These are phyloP conservation scores for Hirtodrosophila trivittata DNA, from an alignment of 2,888 invertebrate species.

Conservation along the genomic window DNA sequence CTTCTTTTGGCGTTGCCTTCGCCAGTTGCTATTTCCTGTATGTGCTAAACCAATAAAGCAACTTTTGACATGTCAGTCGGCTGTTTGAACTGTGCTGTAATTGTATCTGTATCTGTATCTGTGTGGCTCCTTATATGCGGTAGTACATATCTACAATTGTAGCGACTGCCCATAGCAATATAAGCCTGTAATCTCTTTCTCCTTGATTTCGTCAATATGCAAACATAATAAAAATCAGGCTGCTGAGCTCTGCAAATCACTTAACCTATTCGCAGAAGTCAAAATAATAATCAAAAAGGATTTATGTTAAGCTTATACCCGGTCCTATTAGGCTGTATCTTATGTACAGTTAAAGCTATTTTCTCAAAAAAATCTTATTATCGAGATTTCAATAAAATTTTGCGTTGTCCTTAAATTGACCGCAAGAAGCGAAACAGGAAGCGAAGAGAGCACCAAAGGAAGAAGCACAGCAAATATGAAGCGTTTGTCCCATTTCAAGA, in stretches of 20 bases:
- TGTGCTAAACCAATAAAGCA: slow-evolving; percentile 70
- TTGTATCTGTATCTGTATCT: slow-evolving; percentile 32
- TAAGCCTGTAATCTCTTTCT: too few species aligned
- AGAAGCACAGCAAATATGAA: too few species aligned
- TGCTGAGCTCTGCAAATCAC: not conserved
- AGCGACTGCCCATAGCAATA: slow-evolving; percentile 1
- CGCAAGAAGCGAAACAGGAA: too few species aligned
- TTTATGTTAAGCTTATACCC: too few species aligned
- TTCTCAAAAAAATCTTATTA: too few species aligned
- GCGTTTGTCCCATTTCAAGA: too few species aligned
- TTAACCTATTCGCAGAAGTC: not conserved
- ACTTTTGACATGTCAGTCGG: slow-evolving; percentile 63
- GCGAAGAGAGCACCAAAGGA: too few species aligned
- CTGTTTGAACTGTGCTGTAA: slow-evolving; percentile 51
- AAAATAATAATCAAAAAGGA: too few species aligned
- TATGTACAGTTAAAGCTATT: too few species aligned
- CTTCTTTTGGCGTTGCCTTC: slow-evolving; percentile 20
- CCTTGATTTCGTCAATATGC: not conserved
- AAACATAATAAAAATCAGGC: slow-evolving; percentile 1
- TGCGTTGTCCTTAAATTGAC: too few species aligned
- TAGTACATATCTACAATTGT: not conserved
- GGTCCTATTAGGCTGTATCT: too few species aligned
- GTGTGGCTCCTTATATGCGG: slow-evolving; percentile 3
- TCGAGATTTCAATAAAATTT: too few species aligned
- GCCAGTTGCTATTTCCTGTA: slow-evolving; percentile 56